Evolutionary conservation across 2,113 vertebrate species (phyloP), one percentile per base, ranked within the genome.

Genomic region (Corythornis vintsioides): DNA sequence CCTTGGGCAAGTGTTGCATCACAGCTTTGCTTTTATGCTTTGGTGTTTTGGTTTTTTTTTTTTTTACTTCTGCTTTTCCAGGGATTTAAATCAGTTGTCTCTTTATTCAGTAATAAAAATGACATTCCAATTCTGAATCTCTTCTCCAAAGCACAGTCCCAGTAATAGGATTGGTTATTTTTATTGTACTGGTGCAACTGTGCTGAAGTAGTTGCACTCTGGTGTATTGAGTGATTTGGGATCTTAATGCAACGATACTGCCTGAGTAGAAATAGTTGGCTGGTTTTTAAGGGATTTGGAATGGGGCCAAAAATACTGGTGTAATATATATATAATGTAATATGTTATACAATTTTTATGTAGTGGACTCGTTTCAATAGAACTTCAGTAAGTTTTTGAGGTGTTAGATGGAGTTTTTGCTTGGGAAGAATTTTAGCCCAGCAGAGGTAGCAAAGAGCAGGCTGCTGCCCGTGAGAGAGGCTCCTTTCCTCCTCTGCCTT

Each of bases 81-180:
- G 75, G 73, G 40, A 35, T 43, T 79, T 75, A 78, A 59, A 33
- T 86, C 11, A 35, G 22, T 86, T 4, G 0, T 53, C 52, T 64
- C 59, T 84, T 82, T 66, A 31, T 78, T 59, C 35, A 35, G 61
- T 79, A 85, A 65, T 79, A 57, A 76, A 93, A 88, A 45, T 47
- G 21, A 5, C 19, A 24, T 77, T 90, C 26, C 6, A 25, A 25
- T 4, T n/a, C 38, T 85, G 59, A 91, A 35, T 25, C 26, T 88
- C n/a, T 64, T 82, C n/a, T 83, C 15, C 38, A 76, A 83, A 70
- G 42, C 38, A 72, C 38, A 28, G 60, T 73, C 11, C 38, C 35
- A 83, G 42, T 43, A 76, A 65, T 35, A 86, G 33, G 43, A 48
- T 92, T 93, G 71, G 88, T 82, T 76, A 31, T 86, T 93, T 90